A percentile compares a stretch with the other conserved stretches of the same genome.
Evolutionary conservation across 2,888 invertebrate genomes (phyloP).

Genomic region (Aromia moschata): DNA sequence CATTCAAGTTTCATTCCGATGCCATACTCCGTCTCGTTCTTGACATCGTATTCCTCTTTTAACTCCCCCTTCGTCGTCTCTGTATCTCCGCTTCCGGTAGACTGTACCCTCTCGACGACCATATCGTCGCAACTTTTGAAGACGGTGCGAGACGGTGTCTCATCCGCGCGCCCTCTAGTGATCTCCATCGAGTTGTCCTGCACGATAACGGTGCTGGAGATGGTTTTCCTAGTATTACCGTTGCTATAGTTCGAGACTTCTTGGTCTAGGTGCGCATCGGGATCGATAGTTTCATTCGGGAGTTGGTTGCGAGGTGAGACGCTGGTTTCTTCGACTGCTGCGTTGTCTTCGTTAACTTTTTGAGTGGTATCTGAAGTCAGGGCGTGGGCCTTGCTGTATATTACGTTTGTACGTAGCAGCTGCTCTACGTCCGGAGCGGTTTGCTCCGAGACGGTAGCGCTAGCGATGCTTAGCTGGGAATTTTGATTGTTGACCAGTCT

Average conservation of each 20-base stretch:
- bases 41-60: no score
- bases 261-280: background rate
- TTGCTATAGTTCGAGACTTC: background rate
- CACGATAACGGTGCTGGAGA: slow-evolving; percentile 34
- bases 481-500: no score
- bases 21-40: no score
- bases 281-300: background rate
- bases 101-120: no score
- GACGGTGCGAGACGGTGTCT: no score
- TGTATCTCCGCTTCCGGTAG: no score
- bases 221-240: background rate
- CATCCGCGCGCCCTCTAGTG: no score
- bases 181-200: slow-evolving; percentile 43
- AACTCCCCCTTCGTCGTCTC: no score
- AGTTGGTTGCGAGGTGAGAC: no score
- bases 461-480: background rate
- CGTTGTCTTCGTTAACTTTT: background rate
- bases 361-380: background rate
- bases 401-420: slow-evolving; percentile 15
- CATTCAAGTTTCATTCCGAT: no score
- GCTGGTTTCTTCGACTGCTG: background rate
- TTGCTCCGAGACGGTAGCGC: background rate
- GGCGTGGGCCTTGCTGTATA: background rate
- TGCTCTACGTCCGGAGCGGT: slow-evolving; percentile 18
- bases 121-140: no score